Evolutionary conservation across 2,888 invertebrate genomes (phyloP), one percentile per base, ranked within the genome.

Genomic region (Rhagonycha lutea): DNA sequence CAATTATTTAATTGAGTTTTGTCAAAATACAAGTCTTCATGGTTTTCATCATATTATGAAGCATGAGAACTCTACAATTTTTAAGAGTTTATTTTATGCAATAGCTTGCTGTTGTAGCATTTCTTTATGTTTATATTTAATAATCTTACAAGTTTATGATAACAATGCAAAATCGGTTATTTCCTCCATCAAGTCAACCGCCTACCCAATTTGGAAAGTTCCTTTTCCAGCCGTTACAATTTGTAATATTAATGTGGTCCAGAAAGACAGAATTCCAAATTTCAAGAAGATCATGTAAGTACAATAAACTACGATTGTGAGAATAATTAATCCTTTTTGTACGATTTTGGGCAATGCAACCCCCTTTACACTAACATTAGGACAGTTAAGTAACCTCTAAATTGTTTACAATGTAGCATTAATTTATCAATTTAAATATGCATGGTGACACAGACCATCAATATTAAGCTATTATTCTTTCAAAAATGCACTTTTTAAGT

Each of bases 241-340:
- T 77, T 87, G 86, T 76, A 87, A 86, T 73, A 84, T 83, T 60
- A 87, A 86, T 73, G 83, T 85, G 73, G 84, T 86, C 62, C 84
- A 85, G 72, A 82, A 82, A 62, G 68, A 77, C 61, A 73, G 71
- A 14, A 62, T 79, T 7, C 26, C 74, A 24, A 14, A 69, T 12
- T 61, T 81, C 23, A 32, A 68, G 47, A 62, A 74, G 14, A 63
- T 69, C 14, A 63, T 80, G 81, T 81, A 77, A 76, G 78, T 73
- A 70, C n/a, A 14, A 10, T 1, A n/a, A 9, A 7, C 0, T 26
- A 7, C 4, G 4, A 26, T 26, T 26, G 7, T 4, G 4, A 26
- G 4, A 26, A 26, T 7, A 26, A 7, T 3, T 4, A 7, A 26
- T 3, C 3, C 4, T 26, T 26, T 0, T 7, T 26, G 4, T 7